phyloP scores from a whole-genome alignment of 1,140 invertebrate genomes.

The Saxidomus purpurata region DNA sequence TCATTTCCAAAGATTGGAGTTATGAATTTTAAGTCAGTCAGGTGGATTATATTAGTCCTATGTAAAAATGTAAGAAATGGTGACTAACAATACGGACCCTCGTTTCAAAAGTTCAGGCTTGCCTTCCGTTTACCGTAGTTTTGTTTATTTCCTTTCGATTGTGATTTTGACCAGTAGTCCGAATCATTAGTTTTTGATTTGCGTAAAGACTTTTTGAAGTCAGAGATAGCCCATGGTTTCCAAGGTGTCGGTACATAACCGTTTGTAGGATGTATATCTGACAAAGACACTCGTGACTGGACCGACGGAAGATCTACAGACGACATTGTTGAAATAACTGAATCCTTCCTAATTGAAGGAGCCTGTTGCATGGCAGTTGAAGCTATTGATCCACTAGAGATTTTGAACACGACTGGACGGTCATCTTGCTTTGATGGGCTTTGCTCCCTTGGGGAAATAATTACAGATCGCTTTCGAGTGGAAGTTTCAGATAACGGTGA shows the following conservation, averaged over 20 bases:
- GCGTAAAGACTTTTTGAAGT: slow-evolving; percentile 29
- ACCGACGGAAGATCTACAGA: background rate
- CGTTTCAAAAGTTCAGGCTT: slow-evolving; percentile 9
- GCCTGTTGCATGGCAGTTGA: background rate
- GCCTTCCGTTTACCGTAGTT: background rate
- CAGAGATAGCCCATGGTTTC: slow-evolving; percentile 55
- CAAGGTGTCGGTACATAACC: background rate
- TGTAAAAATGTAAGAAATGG: too few relatives aligned
- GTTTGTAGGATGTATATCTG: slow-evolving; percentile 8
- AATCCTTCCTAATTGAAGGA: background rate
- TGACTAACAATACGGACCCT: too few relatives aligned
- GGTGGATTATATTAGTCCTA: too few relatives aligned
- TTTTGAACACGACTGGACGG: background rate
- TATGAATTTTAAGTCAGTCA: too few relatives aligned
- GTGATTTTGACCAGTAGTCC: background rate
- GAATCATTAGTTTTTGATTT: slow-evolving; percentile 2
- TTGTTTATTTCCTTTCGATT: background rate
- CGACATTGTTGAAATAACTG: slow-evolving; percentile 10
- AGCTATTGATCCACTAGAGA: background rate
- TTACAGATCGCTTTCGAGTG: background rate
- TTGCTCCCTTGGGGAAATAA: background rate
- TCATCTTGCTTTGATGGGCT: background rate
- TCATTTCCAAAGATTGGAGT: too few relatives aligned
- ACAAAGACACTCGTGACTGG: background rate
- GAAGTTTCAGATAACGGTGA: background rate